phyloP scores from a whole-genome alignment of 2,888 invertebrate genomes.

The Gymnocheta viridis region DNA sequence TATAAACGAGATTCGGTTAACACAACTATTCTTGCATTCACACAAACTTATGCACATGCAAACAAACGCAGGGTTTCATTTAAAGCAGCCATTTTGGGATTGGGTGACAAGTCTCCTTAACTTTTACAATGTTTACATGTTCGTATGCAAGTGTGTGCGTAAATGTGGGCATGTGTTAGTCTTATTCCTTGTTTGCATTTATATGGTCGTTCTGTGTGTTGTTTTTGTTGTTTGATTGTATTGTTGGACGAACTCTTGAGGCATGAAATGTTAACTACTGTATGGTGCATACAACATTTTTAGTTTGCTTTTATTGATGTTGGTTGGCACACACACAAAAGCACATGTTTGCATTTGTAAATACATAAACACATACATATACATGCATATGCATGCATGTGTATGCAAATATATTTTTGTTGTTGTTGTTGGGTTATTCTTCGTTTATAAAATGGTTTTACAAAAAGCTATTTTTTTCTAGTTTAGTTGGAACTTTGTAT shows the following conservation, averaged over 20 bases:
- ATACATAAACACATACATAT: neutral
- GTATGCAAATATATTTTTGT: neutral
- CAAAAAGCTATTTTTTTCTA: neutral
- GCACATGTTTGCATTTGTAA: neutral
- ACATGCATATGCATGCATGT: neutral
- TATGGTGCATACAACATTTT: conserved; percentile 20
- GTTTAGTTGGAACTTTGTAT: neutral
- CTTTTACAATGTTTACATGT: conserved; percentile 9
- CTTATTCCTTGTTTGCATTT: conserved; percentile 43
- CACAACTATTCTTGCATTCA: conserved; percentile 3
- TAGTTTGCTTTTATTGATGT: neutral
- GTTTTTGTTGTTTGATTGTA: conserved; percentile 17
- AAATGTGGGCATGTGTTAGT: neutral
- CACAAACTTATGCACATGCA: conserved; percentile 45
- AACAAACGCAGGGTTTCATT: conserved; percentile 57
- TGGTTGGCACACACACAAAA: neutral
- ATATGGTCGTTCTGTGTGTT: conserved; percentile 2
- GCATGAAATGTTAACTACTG: conserved; percentile 39
- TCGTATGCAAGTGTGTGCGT: neutral
- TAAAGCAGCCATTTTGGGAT: conserved; percentile 63
- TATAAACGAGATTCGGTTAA: neutral
- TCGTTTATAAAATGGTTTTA: neutral
- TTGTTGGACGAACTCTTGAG: conserved; percentile 24
- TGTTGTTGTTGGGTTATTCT: neutral
- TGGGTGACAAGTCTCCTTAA: conserved; percentile 51